Evolutionary conservation across 2,797 vertebrate species (phyloP).

Genomic region (Halcyon badia): DNA sequence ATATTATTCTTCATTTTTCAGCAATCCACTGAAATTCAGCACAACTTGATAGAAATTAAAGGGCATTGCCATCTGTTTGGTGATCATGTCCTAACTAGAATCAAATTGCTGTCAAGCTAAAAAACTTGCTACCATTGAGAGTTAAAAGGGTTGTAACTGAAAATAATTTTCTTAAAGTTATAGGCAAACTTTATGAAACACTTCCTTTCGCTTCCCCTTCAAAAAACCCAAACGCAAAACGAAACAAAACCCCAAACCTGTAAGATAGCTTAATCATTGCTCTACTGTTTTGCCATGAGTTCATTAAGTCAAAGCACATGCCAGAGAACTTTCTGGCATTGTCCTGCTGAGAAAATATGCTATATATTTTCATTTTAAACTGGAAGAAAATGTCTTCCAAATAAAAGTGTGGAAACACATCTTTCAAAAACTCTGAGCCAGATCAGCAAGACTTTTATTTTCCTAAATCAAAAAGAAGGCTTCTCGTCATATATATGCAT

Average conservation of each 20-base stretch:
- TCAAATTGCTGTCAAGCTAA: not conserved
- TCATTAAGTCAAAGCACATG: not conserved
- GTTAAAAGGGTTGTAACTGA: not conserved
- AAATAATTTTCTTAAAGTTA: not conserved
- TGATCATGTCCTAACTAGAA: not conserved
- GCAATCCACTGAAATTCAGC: not conserved
- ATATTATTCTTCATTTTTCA: constrained; percentile 2
- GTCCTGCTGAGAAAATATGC: not conserved
- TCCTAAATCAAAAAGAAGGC: not conserved
- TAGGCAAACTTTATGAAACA: not conserved
- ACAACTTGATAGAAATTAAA: not conserved
- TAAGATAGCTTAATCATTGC: not conserved
- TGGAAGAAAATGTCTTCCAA: not conserved
- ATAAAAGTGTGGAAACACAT: not conserved
- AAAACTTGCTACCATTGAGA: not conserved
- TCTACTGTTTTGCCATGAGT: not conserved
- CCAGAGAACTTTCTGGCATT: not conserved
- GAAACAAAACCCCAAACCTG: not conserved
- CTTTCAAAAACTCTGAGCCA: not conserved
- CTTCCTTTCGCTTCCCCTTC: not conserved
- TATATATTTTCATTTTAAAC: not conserved
- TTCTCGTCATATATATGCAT: accelerated
- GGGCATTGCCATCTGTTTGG: not conserved
- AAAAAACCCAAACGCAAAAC: not conserved
- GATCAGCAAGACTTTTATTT: not conserved